Percentiles rank a stretch among this genome's conserved stretches.
phyloP scores from a whole-genome alignment of 1,140 invertebrate species.

The Papilio aristodemus region DNA sequence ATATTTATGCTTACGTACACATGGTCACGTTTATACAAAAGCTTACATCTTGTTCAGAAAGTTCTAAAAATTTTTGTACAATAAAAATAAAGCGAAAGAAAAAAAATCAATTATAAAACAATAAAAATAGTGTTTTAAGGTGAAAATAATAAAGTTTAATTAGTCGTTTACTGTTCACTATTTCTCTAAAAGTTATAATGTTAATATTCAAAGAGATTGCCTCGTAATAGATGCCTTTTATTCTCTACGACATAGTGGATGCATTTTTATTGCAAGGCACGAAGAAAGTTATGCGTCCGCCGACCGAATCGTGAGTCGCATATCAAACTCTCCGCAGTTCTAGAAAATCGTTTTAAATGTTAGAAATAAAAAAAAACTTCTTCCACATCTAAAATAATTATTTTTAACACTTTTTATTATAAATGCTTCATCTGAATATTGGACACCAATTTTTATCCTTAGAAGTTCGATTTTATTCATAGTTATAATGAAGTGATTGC shows the following conservation, averaged over 20 bases:
- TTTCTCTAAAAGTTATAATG: slow-evolving; percentile 5
- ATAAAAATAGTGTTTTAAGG: not conserved
- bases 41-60: not conserved
- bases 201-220: not conserved
- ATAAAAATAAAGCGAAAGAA: not conserved
- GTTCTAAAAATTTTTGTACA: not conserved
- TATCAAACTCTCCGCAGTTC: not conserved
- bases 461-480: slow-evolving; percentile 1
- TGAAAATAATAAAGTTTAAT: not conserved
- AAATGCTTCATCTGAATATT: not conserved
- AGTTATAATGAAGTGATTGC: slow-evolving; percentile 1
- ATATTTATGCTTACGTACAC: not conserved
- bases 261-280: slow-evolving; percentile 24
- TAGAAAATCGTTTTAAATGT: slow-evolving; percentile 6
- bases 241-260: not conserved
- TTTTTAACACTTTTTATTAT: not conserved
- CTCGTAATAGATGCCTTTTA: not conserved
- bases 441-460: not conserved
- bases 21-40: not conserved
- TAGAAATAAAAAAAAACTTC: not conserved
- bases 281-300: slow-evolving; percentile 26
- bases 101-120: not conserved
- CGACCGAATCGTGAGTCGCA: not conserved
- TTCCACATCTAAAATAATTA: not conserved
- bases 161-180: not conserved